Evolutionary conservation across 2,888 invertebrate species (phyloP), one percentile per base, ranked within the genome.

Genomic region (Imbricaverruca yamaguchii): DNA sequence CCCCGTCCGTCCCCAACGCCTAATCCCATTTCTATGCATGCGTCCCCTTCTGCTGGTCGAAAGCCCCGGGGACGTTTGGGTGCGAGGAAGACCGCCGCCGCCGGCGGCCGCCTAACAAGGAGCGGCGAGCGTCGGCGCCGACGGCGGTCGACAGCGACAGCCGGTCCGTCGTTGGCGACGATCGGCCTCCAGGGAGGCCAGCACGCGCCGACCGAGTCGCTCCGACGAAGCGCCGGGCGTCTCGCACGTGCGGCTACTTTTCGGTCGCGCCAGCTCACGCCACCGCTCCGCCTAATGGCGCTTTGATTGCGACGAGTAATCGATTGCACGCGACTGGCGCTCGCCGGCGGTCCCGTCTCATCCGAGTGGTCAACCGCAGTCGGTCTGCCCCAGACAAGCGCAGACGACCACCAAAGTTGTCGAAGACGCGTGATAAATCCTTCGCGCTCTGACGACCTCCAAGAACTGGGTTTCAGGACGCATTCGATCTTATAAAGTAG

Each of bases 1-100:
- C 67, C 67, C 67, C n/a, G 25, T 23, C 25, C n/a, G 25, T 12
- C 25, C 12, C 25, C 25, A 8, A 55, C 21, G 74, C 74, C 55
- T 74, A 74, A 74, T 74, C 74, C 74, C 9, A 39, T 74, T 74
- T 12, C 74, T 3, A 21, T 55, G 55, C 55, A 39, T 7, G 55
- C 18, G 21, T 55, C 74, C 53, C 39, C 53, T 39, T 55, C 23
- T 11, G 18, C 18, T 55, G 74, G 74, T 55, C 55, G n/a, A 74
- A 74, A 74, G 74, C 74, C 74, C 74, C 21, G 74, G 74, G 74
- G 74, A 74, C 53, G n/a, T 23, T 65, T 65, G n/a, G 23, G 10
- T 21, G 74, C 21, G 69, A 13, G 39, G 39, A 39, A 4, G 39
- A 39, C 39, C 39, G 39, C 39, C 39, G 39, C 2, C 39, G 39